phyloP scores from a whole-genome alignment of 2,113 vertebrate genomes.

The Anseranas semipalmata region DNA sequence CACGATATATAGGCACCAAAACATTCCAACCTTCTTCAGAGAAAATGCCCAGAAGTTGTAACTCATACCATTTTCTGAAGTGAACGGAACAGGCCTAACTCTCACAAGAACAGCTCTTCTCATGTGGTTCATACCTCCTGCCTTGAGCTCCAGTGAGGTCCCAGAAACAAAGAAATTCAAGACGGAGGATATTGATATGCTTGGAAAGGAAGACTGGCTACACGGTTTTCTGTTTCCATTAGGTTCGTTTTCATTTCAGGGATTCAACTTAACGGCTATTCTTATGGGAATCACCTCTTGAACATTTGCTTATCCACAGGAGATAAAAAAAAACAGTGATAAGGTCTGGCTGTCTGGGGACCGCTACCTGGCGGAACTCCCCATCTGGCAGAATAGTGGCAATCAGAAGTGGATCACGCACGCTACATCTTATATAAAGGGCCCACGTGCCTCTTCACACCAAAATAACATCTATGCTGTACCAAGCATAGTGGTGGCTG shows the following conservation, averaged over 20 bases:
- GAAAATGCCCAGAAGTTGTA: background rate
- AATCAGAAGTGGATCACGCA: background rate
- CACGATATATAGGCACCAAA: background rate
- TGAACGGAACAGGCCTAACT: background rate
- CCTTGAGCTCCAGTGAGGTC: background rate
- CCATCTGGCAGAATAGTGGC: background rate
- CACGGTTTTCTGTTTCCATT: background rate
- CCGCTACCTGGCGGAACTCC: background rate
- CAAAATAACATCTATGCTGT: background rate
- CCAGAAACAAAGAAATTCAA: background rate
- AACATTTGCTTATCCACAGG: background rate
- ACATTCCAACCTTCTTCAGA: background rate
- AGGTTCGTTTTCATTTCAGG: background rate
- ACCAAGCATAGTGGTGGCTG: background rate
- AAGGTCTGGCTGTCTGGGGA: background rate
- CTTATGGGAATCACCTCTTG: background rate
- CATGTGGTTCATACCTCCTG: background rate
- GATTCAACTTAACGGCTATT: slow-evolving; percentile 7
- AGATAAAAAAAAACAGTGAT: background rate
- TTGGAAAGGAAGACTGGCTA: background rate
- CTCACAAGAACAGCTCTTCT: background rate
- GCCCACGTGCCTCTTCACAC: background rate
- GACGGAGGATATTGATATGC: background rate
- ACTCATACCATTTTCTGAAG: background rate
- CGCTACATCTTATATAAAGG: background rate